A percentile compares a stretch with the other conserved stretches of the same genome.
Evolutionary conservation across 2,113 vertebrate genomes (phyloP).

Genomic region (Neogale vison): DNA sequence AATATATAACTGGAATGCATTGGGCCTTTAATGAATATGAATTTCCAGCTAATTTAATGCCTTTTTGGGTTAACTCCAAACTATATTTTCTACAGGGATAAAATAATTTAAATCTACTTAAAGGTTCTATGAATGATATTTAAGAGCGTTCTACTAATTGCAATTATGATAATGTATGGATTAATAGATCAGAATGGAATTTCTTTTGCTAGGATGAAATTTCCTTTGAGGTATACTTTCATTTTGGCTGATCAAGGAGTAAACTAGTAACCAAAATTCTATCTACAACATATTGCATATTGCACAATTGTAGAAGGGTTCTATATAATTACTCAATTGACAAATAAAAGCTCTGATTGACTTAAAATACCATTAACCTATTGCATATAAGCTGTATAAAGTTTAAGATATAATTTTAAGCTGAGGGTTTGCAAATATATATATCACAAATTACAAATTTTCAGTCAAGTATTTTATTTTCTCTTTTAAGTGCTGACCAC

Average conservation of each 20-base stretch:
- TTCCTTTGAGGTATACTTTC: neutral
- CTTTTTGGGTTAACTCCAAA: neutral
- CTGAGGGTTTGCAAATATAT: neutral
- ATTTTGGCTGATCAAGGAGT: neutral
- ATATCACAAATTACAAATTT: neutral
- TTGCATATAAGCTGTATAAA: neutral
- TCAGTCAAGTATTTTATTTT: neutral
- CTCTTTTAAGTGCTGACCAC: neutral
- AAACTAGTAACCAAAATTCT: neutral
- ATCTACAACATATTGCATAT: neutral
- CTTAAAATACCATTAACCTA: neutral
- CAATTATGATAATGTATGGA: neutral
- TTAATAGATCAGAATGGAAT: neutral
- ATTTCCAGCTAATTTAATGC: slow-evolving; percentile 23
- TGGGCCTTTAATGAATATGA: neutral
- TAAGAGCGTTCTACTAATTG: neutral
- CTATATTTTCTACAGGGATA: neutral
- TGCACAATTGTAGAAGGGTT: neutral
- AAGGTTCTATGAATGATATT: neutral
- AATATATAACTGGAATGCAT: neutral
- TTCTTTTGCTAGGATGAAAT: neutral
- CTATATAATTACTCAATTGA: neutral
- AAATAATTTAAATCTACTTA: slow-evolving; percentile 12
- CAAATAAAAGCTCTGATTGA: neutral
- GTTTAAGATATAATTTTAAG: slow-evolving; percentile 10